phyloP scores from a whole-genome alignment of 2,888 invertebrate species.

The Cephonodes hylas region DNA sequence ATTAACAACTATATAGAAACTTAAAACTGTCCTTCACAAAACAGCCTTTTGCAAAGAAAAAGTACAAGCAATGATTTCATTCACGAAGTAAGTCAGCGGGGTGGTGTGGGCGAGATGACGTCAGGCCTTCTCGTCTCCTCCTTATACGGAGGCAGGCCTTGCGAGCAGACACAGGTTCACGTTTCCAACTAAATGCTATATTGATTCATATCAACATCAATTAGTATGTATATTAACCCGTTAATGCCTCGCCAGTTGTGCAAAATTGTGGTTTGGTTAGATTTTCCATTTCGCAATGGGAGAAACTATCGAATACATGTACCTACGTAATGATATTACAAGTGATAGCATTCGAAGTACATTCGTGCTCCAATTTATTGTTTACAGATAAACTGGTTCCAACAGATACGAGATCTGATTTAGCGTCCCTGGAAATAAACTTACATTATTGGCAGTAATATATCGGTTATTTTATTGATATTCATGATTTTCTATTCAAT shows the following conservation, averaged over 20 bases:
- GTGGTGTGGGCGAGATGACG: slow-evolving; percentile 45
- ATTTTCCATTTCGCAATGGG: neutral
- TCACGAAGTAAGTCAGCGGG: slow-evolving; percentile 13
- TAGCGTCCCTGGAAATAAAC: neutral
- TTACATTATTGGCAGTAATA: too few relatives aligned
- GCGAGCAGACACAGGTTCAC: neutral
- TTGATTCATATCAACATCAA: neutral
- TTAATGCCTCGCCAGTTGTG: neutral
- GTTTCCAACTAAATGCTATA: slow-evolving; percentile 2
- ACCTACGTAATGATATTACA: too few relatives aligned
- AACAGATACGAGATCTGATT: neutral
- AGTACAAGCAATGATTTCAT: slow-evolving; percentile 3
- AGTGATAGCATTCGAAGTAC: too few relatives aligned
- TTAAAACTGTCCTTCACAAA: too few relatives aligned
- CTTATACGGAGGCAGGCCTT: slow-evolving; percentile 8
- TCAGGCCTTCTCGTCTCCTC: slow-evolving; percentile 26
- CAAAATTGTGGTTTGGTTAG: too few relatives aligned
- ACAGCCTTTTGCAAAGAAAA: neutral
- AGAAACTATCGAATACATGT: neutral
- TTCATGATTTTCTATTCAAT: too few relatives aligned
- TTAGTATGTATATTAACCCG: neutral
- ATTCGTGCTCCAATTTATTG: neutral
- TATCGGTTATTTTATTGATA: too few relatives aligned
- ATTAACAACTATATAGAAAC: too few relatives aligned
- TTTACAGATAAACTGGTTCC: neutral